Conservation (phyloP, 1,140 invertebrate species). For the Cydia pomonella region DNA sequence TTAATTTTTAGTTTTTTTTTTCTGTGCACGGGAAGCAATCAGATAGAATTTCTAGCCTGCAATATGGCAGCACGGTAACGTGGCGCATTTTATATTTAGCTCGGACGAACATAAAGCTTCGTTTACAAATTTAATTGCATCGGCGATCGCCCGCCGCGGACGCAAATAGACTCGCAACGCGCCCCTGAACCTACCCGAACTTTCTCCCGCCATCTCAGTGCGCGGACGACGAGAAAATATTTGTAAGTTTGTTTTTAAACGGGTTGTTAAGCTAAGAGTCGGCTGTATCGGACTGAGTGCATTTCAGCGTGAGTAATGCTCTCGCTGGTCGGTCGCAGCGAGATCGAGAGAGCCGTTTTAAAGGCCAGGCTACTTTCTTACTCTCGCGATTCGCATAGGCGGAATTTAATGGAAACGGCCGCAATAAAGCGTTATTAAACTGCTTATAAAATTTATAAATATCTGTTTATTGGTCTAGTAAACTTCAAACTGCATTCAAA, state of each 20-base stretch:
- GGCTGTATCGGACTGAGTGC: conserved; percentile 29
- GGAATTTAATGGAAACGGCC: conserved; percentile 13
- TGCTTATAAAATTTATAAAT: conserved; percentile 17
- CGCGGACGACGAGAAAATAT: conserved; percentile 44
- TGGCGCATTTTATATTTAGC: conserved; percentile 70
- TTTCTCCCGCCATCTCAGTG: conserved; percentile 56
- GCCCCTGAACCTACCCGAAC: conserved; percentile 77
- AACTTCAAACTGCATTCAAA: conserved; percentile 58
- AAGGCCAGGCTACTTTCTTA: conserved; percentile 31
- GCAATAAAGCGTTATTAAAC: conserved; percentile 24
- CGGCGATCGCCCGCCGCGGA: conserved; percentile 73
- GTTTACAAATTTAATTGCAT: conserved; percentile 79
- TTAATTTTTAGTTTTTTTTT: not conserved
- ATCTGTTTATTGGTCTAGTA: conserved; percentile 28
- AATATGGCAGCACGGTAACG: conserved; percentile 55
- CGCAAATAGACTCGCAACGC: conserved; percentile 68
- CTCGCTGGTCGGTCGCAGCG: conserved; percentile 32
- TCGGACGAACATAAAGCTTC: conserved; percentile 68
- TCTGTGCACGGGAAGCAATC: conserved; percentile 47
- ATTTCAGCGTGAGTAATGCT: conserved; percentile 36
- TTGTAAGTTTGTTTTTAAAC: conserved; percentile 46
- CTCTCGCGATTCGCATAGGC: conserved; percentile 21
- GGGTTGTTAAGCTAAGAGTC: conserved; percentile 30
- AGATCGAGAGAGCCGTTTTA: conserved; percentile 31
- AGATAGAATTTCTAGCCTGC: conserved; percentile 43